Conservation (phyloP, 2,888 invertebrate genomes). For the Argyresthia goedartella region DNA sequence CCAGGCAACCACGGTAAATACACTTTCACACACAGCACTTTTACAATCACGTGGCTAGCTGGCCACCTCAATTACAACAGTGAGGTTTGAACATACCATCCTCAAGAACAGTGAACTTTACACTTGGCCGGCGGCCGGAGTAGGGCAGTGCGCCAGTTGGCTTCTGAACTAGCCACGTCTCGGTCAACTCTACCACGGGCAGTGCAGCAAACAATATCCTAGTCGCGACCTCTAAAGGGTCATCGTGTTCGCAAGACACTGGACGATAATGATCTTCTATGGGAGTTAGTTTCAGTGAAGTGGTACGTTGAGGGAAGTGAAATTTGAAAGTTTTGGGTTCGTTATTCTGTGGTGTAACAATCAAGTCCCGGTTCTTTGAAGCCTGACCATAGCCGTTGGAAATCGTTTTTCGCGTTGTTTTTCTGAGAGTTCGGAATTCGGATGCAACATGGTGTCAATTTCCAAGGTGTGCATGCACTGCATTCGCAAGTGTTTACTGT, state of each 20-base stretch:
- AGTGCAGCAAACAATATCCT: constrained; percentile 16
- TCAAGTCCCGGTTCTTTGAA: no score
- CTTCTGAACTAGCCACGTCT: constrained; percentile 38
- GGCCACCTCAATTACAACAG: background rate
- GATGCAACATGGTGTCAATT: no score
- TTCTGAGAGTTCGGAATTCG: no score
- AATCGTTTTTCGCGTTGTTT: no score
- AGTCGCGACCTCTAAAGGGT: constrained; percentile 35
- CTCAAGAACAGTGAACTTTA: constrained; percentile 43
- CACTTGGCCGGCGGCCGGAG: constrained; percentile 38
- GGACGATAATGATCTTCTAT: background rate
- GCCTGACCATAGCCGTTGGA: no score
- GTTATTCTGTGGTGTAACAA: no score
- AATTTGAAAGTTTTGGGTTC: no score
- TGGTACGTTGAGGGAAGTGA: background rate
- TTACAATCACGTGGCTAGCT: background rate
- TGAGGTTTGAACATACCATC: background rate
- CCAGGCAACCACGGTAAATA: background rate
- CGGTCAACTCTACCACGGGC: constrained; percentile 21
- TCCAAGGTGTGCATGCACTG: no score
- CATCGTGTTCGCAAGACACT: constrained; percentile 12
- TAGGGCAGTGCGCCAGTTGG: constrained; percentile 67
- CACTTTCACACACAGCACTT: background rate
- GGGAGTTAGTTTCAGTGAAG: background rate
- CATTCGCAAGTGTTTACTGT: background rate